Evolutionary conservation across 2,888 invertebrate species (phyloP), one percentile per base, ranked within the genome.

Genomic region (Operophtera brumata): DNA sequence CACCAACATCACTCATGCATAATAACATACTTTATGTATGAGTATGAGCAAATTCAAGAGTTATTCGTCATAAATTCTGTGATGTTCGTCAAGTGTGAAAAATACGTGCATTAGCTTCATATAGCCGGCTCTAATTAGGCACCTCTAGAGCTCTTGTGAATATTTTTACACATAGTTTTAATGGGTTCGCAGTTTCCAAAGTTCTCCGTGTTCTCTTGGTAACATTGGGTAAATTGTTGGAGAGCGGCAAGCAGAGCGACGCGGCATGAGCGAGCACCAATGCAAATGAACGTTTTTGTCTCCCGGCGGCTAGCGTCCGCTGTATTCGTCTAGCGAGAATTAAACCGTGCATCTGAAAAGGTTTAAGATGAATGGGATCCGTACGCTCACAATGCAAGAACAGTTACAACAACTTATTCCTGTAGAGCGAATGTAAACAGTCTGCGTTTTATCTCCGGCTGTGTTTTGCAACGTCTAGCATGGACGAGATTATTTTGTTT

Each of bases 251-350:
- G 20, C 20, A 20, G 20, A 2, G 2, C 20, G 20, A 20, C 20
- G 20, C 20, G 20, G 20, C 20, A 20, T 20, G 20, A 20, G 67
- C 71, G 77, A 75, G 79, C 73, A 72, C 77, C 81, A 81, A 84
- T 83, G 86, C 80, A 87, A 87, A 88, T 86, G 82, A 84, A 80
- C 70, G 80, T 83, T 86, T 85, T 82, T 82, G 80, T 84, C 75
- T 80, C 75, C 77, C 34, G 45, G 44, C 48, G 54, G 54, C 59
- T 54, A 50, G 51, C 63, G 59, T 66, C 65, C 30, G 69, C 64
- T 75, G 80, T 80, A 79, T 77, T 80, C 77, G 80, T 78, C 81
- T 78, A 77, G 70, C 75, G 78, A 75, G 84, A 83, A 85, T 86
- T 85, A 82, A 86, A 82, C 76, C 76, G 70, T 73, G 76, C 82